Evolutionary conservation across 2,797 vertebrate species (phyloP).

Genomic region (Kryptolebias ocellatus): DNA sequence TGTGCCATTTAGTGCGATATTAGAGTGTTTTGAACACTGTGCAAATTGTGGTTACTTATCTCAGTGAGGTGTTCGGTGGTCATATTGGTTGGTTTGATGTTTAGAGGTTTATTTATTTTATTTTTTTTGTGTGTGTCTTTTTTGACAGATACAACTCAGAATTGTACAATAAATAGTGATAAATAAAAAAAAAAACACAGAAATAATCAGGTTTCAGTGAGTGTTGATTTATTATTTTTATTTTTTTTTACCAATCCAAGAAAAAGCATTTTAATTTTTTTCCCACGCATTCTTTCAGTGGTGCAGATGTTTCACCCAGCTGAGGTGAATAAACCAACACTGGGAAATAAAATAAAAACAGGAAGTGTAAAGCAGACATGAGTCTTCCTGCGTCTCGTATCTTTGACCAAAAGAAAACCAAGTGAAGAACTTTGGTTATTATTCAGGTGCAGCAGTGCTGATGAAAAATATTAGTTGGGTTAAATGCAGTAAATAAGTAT

Average conservation of each 20-base stretch:
- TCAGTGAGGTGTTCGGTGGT: constrained; percentile 75
- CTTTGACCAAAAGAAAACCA: constrained; percentile 24
- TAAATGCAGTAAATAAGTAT: constrained; percentile 42
- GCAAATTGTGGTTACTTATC: constrained; percentile 76
- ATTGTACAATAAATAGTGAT: constrained; percentile 79
- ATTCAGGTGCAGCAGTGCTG: too few species aligned
- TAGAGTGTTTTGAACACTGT: constrained; percentile 73
- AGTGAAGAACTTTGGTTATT: too few species aligned
- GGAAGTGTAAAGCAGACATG: constrained; percentile 7
- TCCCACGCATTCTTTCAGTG: constrained; percentile 15
- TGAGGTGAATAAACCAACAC: constrained; percentile 32
- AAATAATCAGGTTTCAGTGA: constrained; percentile 69
- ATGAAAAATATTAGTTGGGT: constrained; percentile 20
- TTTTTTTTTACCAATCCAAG: constrained; percentile 29
- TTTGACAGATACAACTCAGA: constrained; percentile 77
- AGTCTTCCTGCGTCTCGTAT: constrained; percentile 5
- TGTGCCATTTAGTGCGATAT: constrained; percentile 67
- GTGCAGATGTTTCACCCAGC: constrained; percentile 3
- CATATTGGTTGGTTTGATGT: constrained; percentile 78
- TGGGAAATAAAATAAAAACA: not conserved
- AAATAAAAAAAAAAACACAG: constrained; percentile 63
- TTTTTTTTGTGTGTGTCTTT: constrained; percentile 73
- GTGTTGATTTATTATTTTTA: constrained; percentile 68
- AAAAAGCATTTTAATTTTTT: constrained; percentile 34
- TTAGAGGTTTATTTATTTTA: constrained; percentile 55